Percentiles rank a stretch among this genome's conserved stretches.
phyloP scores from a whole-genome alignment of 2,888 invertebrate species.

The Beris chalybata region DNA sequence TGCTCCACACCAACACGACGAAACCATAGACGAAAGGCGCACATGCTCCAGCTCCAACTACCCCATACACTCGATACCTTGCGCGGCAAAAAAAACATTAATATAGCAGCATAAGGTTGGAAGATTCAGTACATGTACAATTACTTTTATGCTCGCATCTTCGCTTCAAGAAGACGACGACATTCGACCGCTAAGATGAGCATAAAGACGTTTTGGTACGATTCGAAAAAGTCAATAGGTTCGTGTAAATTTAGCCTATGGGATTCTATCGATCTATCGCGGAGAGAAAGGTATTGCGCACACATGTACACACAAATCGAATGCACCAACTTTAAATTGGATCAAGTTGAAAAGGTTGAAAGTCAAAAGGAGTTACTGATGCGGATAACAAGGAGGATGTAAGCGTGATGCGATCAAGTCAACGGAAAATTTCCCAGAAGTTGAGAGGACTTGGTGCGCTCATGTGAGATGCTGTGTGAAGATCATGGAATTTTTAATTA shows the following conservation, averaged over 20 bases:
- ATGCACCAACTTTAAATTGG: slow-evolving; percentile 12
- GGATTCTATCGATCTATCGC: neutral
- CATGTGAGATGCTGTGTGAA: slow-evolving; percentile 17
- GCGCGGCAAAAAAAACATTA: too few relatives aligned
- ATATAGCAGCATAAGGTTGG: too few relatives aligned
- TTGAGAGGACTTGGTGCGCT: neutral
- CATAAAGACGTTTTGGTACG: too few relatives aligned
- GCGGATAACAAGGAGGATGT: neutral
- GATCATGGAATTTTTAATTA: slow-evolving; percentile 32
- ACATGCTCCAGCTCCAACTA: too few relatives aligned
- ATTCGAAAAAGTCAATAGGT: too few relatives aligned
- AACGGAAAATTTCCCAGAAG: neutral
- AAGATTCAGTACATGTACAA: neutral
- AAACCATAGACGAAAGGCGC: too few relatives aligned
- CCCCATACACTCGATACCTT: too few relatives aligned
- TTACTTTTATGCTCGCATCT: slow-evolving; percentile 16
- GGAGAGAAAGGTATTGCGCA: slow-evolving; percentile 16
- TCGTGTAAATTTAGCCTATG: too few relatives aligned
- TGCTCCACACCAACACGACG: too few relatives aligned
- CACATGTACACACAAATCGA: neutral
- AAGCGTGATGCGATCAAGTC: neutral
- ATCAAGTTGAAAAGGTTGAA: slow-evolving; percentile 28
- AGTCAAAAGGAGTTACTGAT: neutral
- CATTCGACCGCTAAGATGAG: too few relatives aligned
- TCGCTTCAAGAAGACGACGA: neutral